These are phyloP conservation scores for Phragmatobia fuliginosa DNA, from an alignment of 2,888 invertebrate genomes.

Conservation along the genomic window DNA sequence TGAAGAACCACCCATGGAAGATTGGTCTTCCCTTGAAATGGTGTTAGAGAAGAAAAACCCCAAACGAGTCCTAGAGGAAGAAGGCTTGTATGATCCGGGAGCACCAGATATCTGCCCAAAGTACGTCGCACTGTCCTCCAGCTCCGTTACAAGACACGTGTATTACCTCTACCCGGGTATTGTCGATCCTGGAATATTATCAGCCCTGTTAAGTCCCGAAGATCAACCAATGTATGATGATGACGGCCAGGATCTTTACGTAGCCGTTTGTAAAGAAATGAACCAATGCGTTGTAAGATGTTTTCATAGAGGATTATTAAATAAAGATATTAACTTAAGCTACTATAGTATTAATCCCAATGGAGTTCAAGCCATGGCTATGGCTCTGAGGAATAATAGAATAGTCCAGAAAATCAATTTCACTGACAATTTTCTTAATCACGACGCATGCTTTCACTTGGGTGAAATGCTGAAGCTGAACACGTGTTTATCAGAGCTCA, in stretches of 20 bases:
- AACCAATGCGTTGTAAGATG: slow-evolving; percentile 60
- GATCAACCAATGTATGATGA: slow-evolving; percentile 56
- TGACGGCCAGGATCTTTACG: slow-evolving; percentile 73
- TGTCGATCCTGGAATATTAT: slow-evolving; percentile 69
- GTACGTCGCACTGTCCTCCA: slow-evolving; percentile 62
- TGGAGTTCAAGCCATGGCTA: slow-evolving; percentile 69
- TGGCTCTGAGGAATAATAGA: slow-evolving; percentile 66
- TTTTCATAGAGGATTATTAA: slow-evolving; percentile 63
- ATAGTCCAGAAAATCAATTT: slow-evolving; percentile 63
- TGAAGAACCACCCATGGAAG: slow-evolving; percentile 67
- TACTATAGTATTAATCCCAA: slow-evolving; percentile 71
- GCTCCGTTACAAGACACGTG: slow-evolving; percentile 64
- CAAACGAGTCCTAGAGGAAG: slow-evolving; percentile 50
- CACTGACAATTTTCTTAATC: slow-evolving; percentile 69
- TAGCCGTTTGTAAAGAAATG: slow-evolving; percentile 70
- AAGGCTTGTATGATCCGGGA: slow-evolving; percentile 61
- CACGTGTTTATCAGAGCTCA: slow-evolving; percentile 60
- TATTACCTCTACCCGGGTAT: slow-evolving; percentile 74
- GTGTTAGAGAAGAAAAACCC: slow-evolving; percentile 38
- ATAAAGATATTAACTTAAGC: slow-evolving; percentile 63
- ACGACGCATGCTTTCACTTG: slow-evolving; percentile 73
- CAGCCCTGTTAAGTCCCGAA: slow-evolving; percentile 63
- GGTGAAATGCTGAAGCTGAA: slow-evolving; percentile 68
- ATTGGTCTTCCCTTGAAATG: slow-evolving; percentile 72
- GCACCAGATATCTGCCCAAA: slow-evolving; percentile 65